Percentiles rank a stretch among this genome's conserved stretches.
Conservation (phyloP, 1,140 invertebrate species). For the Eriocheir sinensis region DNA sequence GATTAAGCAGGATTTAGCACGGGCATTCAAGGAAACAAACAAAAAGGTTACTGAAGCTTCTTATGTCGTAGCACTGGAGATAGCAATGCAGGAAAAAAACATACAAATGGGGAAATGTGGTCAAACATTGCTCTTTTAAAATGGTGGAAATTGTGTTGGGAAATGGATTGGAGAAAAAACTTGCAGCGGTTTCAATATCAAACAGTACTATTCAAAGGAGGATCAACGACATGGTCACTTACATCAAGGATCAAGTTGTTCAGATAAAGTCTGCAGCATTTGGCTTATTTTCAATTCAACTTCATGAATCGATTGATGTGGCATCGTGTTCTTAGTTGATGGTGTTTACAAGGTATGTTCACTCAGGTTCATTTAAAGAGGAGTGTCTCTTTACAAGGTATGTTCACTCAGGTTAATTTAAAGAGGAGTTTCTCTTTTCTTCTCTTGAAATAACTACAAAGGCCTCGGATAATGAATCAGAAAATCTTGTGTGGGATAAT, state of each 20-base stretch:
- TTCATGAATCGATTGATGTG: conserved; percentile 34
- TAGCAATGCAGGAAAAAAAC: conserved; percentile 56
- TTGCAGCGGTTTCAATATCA: conserved; percentile 59
- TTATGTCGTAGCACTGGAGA: conserved; percentile 55
- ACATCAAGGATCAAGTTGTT: conserved; percentile 65
- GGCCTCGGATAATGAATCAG: conserved; percentile 61
- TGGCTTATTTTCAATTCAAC: conserved; percentile 32
- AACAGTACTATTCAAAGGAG: conserved; percentile 52
- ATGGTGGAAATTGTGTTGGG: conserved; percentile 58
- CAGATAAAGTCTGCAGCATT: conserved; percentile 60
- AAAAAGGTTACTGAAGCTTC: conserved; percentile 60
- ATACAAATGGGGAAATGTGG: conserved; percentile 58
- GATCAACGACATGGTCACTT: conserved; percentile 53
- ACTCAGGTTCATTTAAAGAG: conserved; percentile 55
- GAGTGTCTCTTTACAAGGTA: conserved; percentile 5
- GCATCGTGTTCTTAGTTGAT: conserved; percentile 41
- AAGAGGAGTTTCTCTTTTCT: too few relatives aligned
- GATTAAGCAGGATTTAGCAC: conserved; percentile 13
- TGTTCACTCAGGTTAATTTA: too few relatives aligned
- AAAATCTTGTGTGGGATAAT: conserved; percentile 62
- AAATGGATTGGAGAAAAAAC: conserved; percentile 61
- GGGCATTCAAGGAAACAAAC: not conserved
- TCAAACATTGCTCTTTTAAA: conserved; percentile 48
- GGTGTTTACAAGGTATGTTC: conserved; percentile 47
- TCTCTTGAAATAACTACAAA: conserved; percentile 53